Base-by-base conservation (phyloP, 2,888 invertebrate genomes). In the Cheiracanthium punctorium region DNA sequence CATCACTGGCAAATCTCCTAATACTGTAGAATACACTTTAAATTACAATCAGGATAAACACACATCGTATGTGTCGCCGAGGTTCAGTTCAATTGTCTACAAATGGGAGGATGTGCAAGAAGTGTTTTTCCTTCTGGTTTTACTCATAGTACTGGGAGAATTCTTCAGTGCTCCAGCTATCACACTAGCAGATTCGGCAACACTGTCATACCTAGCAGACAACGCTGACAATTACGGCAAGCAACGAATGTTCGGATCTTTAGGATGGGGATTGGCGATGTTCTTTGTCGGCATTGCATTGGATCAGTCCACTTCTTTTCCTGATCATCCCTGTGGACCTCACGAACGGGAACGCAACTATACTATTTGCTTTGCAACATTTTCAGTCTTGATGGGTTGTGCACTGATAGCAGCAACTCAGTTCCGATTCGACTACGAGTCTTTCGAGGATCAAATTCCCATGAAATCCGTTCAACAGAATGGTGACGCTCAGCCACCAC, bases 231-330 rank as follows among this genome's bases (percentile, higher is more conserved):
- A 95, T 90, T 97, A 99, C 91, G 98, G 98, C 0, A 96, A 97
- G 90, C 99, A 99, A 92, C 94, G 99, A 89, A 98, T 99, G 97
- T 99, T 98, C 91, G 98, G 98, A 0, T 98, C 98, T 24, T 93
- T 98, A 81, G 99, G 99, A 67, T 99, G 99, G 99, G 99, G 98
- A 33, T 93, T 99, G 90, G 96, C 99, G 69, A 99, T 99, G 99
- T 99, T 99, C 92, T 95, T 99, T 91, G 98, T 99, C 86, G 97
- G 97, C 85, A 97, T 98, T 90, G 97, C 96, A 0, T 93, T 99
- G 87, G 99, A 99, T 93, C 97, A 98, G 92, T 98, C 98, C 82
- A 98, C 98, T 28, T 95, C 97, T 0, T 99, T 99, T 92, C 96
- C 97, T 30, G 91, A 91, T 52, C 93, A 93, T 87, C 97, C 97